Percentiles rank a stretch among this genome's conserved stretches.
phyloP scores from a whole-genome alignment of 1,140 invertebrate species.

The Drosophila kurseongensis region DNA sequence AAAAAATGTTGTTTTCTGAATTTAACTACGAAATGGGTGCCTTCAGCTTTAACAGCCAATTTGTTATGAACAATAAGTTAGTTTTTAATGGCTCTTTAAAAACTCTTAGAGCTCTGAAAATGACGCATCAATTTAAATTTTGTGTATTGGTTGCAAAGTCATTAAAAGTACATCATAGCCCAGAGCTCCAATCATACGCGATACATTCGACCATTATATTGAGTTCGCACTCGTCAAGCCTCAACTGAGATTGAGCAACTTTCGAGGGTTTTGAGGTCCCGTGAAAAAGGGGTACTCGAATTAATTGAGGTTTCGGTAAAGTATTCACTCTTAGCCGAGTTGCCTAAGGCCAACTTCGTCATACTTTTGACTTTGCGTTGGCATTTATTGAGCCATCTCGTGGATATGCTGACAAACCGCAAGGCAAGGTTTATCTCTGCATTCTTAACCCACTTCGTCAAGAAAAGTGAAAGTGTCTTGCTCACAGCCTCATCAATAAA shows the following conservation, averaged over 20 bases:
- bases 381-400: constrained; percentile 26
- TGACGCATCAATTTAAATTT: constrained; percentile 51
- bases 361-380: constrained; percentile 8
- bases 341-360: constrained; percentile 35
- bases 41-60: constrained; percentile 23
- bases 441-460: constrained; percentile 8
- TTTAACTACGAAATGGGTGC: constrained; percentile 20
- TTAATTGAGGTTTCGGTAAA: constrained; percentile 32
- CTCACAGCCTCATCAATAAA: background rate
- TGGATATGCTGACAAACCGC: constrained; percentile 11
- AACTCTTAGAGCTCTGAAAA: constrained; percentile 18
- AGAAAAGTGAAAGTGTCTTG: constrained; percentile 25
- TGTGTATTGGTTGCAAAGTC: constrained; percentile 22
- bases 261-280: constrained; percentile 11
- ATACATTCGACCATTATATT: constrained; percentile 29
- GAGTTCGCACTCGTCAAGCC: constrained; percentile 35
- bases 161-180: constrained; percentile 46
- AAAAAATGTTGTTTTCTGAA: too few relatives aligned
- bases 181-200: constrained; percentile 12
- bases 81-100: constrained; percentile 17
- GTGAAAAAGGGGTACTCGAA: constrained; percentile 31
- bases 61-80: background rate
- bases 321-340: constrained; percentile 7
- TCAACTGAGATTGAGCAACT: constrained; percentile 27
- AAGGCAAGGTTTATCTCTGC: constrained; percentile 4